Base-by-base conservation (phyloP, 2,888 invertebrate species). In the Clostera curtula region DNA sequence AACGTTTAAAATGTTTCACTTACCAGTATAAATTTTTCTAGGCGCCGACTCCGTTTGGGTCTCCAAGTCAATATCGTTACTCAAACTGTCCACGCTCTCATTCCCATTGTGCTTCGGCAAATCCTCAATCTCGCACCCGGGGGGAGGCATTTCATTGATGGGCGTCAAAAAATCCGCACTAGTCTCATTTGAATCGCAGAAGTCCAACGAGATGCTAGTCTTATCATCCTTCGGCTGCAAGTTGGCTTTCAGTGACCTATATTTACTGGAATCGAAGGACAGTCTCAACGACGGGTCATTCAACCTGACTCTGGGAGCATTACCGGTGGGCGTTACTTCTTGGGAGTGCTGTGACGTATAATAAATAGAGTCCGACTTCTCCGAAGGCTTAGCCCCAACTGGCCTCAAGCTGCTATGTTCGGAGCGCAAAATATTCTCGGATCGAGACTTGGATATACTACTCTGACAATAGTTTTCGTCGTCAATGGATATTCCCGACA, bases 81-180 rank as follows among this genome's bases (percentile, higher is more conserved):
- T 79, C 32, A 82, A 54, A 32, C 79, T 80, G 6, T 80, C 80
- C 0, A 76, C 54, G 29, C 77, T 80, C 18, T 76, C 80, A 26
- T 68, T 77, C 0, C 82, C 80, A 14, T 82, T 80, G 14, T 73
- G 74, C 27, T 74, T 75, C 9, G 82, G 83, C 45, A 83, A 38
- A n/a, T 83, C 77, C 24, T 82, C 82, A 1, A 82, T 73, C 43
- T 82, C 85, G 30, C 83, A 82, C 0, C 79, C 79, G 0, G 83
- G 72, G 1, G 69, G 74, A 1, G 85, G 85, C 84, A 85, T 79
- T 40, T 85, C 85, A 17, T 85, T 85, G 3, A 85, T 85, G 1
- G 84, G 85, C 23, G 85, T 85, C 27, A 84, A 40, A 33, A 85
- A 85, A 43, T 84, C 85, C 0, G 85, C 84, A 40, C 83, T 84